Conservation (phyloP, 2,113 vertebrate species). For the Ia io region DNA sequence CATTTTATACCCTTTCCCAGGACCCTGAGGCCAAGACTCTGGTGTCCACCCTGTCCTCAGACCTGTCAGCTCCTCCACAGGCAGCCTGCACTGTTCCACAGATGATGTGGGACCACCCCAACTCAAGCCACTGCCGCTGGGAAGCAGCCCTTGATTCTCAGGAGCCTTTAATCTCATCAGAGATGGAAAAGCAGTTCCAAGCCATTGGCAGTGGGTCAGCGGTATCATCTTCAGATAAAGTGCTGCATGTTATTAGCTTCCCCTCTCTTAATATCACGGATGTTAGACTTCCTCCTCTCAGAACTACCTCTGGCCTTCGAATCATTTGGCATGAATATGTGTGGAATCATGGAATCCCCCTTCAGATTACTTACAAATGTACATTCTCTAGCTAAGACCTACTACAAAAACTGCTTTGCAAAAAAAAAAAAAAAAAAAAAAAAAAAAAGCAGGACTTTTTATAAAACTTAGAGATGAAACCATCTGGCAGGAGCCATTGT, state of each 20-base stretch:
- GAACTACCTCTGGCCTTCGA: neutral
- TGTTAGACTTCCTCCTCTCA: constrained; percentile 13
- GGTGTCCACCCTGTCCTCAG: neutral
- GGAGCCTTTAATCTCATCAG: neutral
- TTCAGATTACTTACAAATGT: neutral
- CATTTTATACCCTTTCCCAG: neutral
- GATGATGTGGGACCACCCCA: neutral
- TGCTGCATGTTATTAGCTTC: neutral
- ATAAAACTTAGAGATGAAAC: neutral
- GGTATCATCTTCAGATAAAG: neutral
- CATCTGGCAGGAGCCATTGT: neutral
- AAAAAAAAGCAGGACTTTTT: neutral
- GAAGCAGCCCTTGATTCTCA: neutral
- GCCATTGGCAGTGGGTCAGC: neutral
- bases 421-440: neutral
- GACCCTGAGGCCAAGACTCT: neutral
- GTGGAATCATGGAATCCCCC: neutral
- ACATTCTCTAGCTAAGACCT: neutral
- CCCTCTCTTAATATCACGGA: neutral
- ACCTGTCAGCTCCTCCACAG: neutral
- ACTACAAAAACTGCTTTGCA: neutral
- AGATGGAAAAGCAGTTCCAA: neutral
- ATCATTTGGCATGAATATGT: constrained; percentile 1
- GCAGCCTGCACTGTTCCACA: neutral
- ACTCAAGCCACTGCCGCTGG: neutral